Evolutionary conservation across 2,888 invertebrate species (phyloP).

Genomic region (Spatulosminthurus flaviceps): DNA sequence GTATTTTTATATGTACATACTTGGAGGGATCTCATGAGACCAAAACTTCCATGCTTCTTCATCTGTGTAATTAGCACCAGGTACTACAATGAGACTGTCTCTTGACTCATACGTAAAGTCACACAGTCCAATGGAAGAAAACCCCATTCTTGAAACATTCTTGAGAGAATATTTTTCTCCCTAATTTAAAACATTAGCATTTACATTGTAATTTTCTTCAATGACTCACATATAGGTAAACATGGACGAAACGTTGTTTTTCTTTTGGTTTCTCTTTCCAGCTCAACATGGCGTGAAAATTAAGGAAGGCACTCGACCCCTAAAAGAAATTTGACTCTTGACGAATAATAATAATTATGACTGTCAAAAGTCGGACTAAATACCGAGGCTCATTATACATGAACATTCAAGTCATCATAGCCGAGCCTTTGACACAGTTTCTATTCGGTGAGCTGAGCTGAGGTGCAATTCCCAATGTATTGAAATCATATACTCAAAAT

Average conservation of each 20-base stretch:
- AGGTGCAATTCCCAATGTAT: too few relatives aligned
- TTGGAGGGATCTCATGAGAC: too few relatives aligned
- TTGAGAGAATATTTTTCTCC: not conserved
- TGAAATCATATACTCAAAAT: too few relatives aligned
- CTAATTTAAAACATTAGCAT: not conserved
- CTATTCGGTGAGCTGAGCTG: constrained; percentile 19
- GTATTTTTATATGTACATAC: too few relatives aligned
- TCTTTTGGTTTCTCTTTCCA: constrained; percentile 24
- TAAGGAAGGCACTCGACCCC: not conserved
- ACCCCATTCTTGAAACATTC: not conserved
- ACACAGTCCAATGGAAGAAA: not conserved
- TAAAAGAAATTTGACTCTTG: not conserved
- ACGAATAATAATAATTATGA: not conserved
- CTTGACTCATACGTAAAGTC: not conserved
- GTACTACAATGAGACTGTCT: too few relatives aligned
- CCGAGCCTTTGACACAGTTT: constrained; percentile 30
- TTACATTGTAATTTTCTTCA: constrained; percentile 15
- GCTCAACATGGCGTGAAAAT: constrained; percentile 27
- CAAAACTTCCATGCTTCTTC: constrained; percentile 11
- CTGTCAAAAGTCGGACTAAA: too few relatives aligned
- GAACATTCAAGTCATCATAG: not conserved
- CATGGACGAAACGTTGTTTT: not conserved
- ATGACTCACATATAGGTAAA: not conserved
- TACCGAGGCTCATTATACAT: not conserved
- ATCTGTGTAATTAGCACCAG: constrained; percentile 41